Conservation (phyloP, 2,113 vertebrate genomes). For the Pterocles orientalis region DNA sequence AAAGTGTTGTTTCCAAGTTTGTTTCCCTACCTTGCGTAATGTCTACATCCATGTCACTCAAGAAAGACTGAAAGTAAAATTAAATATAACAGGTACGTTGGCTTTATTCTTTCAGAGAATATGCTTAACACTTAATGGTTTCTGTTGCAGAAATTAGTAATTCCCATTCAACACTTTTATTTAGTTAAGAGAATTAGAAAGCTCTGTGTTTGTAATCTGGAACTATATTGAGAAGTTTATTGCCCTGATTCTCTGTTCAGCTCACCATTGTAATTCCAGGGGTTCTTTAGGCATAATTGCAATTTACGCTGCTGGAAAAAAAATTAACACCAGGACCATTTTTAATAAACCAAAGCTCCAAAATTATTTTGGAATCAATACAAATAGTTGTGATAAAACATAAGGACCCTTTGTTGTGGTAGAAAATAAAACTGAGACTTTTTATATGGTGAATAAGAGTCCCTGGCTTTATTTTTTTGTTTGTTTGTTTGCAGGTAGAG, state of each 20-base stretch:
- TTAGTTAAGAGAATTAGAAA: neutral
- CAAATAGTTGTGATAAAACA: neutral
- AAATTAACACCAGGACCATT: neutral
- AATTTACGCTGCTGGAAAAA: neutral
- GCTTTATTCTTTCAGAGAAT: neutral
- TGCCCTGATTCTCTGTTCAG: neutral
- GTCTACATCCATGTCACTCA: neutral
- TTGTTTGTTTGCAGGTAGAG: neutral
- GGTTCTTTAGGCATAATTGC: neutral
- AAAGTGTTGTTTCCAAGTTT: neutral
- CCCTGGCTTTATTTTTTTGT: neutral
- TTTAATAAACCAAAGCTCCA: neutral
- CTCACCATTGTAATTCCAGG: neutral
- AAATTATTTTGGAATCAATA: neutral
- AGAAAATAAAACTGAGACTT: neutral
- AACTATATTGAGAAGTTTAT: neutral
- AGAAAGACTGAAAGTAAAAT: neutral
- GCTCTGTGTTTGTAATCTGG: neutral
- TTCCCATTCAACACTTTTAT: neutral
- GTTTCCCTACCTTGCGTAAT: neutral
- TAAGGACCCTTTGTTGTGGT: neutral
- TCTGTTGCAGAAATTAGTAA: neutral
- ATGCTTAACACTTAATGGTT: neutral
- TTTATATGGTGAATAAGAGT: neutral
- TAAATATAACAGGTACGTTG: neutral